Evolutionary conservation across 2,888 invertebrate genomes (phyloP).

Genomic region (Cenopis cana): DNA sequence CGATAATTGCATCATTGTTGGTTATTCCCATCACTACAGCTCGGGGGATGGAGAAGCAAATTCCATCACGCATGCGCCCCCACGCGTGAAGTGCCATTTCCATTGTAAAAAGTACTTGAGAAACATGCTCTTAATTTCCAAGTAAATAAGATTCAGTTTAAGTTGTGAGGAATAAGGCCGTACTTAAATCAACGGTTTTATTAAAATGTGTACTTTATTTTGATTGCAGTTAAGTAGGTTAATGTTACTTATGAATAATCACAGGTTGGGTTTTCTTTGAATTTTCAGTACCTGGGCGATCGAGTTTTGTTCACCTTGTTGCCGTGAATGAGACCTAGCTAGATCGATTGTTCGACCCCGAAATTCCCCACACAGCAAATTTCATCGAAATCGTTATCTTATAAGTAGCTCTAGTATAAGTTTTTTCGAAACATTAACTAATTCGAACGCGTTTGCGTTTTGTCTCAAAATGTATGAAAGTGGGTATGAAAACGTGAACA

Average conservation of each 20-base stretch:
- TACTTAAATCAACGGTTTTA: not conserved
- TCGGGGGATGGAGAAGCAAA: constrained; percentile 32
- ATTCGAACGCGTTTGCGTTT: too few species aligned
- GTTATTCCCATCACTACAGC: constrained; percentile 25
- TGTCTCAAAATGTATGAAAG: too few species aligned
- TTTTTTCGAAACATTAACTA: too few species aligned
- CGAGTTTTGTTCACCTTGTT: too few species aligned
- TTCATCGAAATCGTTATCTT: too few species aligned
- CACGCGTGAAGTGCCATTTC: constrained; percentile 19
- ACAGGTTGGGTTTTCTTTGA: not conserved
- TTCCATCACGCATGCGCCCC: constrained; percentile 41
- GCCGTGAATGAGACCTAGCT: too few species aligned
- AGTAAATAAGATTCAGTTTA: not conserved
- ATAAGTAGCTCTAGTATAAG: too few species aligned
- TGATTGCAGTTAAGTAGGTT: not conserved
- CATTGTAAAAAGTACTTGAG: not conserved
- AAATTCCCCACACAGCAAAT: too few species aligned
- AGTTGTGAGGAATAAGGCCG: not conserved
- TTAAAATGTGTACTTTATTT: not conserved
- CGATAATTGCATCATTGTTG: not conserved
- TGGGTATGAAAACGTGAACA: too few species aligned
- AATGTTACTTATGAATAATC: not conserved
- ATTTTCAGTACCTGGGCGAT: too few species aligned
- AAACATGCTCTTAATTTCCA: not conserved
- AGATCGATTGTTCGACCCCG: too few species aligned